Evolutionary conservation across 2,888 invertebrate genomes (phyloP).

Genomic region (Hipparchia semele): DNA sequence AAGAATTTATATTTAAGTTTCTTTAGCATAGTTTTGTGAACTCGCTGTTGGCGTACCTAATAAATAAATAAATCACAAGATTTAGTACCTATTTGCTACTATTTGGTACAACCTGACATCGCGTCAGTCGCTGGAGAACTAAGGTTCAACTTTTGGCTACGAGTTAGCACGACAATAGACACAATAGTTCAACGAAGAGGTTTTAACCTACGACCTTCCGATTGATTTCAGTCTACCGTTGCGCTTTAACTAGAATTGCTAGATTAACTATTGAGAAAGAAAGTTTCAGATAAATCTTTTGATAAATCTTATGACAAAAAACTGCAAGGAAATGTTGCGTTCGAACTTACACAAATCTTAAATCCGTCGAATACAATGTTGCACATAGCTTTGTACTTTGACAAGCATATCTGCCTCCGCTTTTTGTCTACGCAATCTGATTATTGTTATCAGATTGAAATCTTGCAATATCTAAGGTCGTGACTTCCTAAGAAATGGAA

Average conservation of each 20-base stretch:
- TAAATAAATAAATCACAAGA: no score
- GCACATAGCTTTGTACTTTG: neutral
- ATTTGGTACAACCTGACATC: no score
- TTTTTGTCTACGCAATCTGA: neutral
- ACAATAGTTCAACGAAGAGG: neutral
- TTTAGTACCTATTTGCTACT: no score
- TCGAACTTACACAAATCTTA: constrained; percentile 3
- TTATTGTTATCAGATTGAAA: neutral
- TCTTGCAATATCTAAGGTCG: neutral
- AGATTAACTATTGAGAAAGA: constrained; percentile 5
- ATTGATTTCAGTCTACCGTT: neutral
- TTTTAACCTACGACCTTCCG: neutral
- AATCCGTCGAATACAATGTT: neutral
- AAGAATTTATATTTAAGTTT: no score
- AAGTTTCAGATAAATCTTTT: neutral
- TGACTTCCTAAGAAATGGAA: no score
- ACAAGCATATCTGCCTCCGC: neutral
- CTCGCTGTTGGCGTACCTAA: no score
- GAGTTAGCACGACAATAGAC: no score
- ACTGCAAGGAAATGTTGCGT: constrained; percentile 1
- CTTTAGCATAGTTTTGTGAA: no score
- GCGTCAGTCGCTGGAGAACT: no score
- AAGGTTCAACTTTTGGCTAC: no score
- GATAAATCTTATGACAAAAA: neutral
- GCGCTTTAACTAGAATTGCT: neutral